A percentile compares a stretch with the other conserved stretches of the same genome.
Conservation (phyloP, 2,888 invertebrate species). For the Mamestra brassicae region DNA sequence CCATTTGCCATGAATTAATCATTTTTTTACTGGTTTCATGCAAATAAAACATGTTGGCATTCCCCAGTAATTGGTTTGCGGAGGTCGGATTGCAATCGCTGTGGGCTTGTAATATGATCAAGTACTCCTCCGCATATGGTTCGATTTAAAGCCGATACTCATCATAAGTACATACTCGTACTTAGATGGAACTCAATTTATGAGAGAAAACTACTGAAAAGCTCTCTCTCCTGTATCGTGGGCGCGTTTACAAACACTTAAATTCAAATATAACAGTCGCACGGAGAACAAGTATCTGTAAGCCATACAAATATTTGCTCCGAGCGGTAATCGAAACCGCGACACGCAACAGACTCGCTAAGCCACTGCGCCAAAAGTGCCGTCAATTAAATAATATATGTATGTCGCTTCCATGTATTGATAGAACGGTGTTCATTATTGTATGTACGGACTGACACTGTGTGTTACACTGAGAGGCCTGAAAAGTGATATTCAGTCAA, state of each 20-base stretch:
- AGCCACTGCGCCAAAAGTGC: background rate
- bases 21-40: background rate
- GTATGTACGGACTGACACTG: background rate
- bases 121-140: constrained; percentile 12
- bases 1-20: background rate
- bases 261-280: too few relatives aligned
- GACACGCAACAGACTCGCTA: too few relatives aligned
- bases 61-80: constrained; percentile 20
- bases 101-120: constrained; percentile 14
- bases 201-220: background rate
- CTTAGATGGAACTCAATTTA: background rate
- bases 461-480: background rate
- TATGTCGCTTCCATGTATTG: background rate
- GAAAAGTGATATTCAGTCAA: too few relatives aligned
- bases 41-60: background rate
- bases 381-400: background rate
- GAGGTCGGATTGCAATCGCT: constrained; percentile 25
- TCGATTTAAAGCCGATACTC: constrained; percentile 4
- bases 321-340: too few relatives aligned
- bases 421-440: background rate
- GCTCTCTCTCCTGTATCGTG: background rate
- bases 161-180: background rate
- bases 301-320: too few relatives aligned
- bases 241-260: too few relatives aligned
- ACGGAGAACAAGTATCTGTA: too few relatives aligned